Base-by-base conservation (phyloP, 2,113 vertebrate genomes). In the Poeciliopsis turrubarensis region DNA sequence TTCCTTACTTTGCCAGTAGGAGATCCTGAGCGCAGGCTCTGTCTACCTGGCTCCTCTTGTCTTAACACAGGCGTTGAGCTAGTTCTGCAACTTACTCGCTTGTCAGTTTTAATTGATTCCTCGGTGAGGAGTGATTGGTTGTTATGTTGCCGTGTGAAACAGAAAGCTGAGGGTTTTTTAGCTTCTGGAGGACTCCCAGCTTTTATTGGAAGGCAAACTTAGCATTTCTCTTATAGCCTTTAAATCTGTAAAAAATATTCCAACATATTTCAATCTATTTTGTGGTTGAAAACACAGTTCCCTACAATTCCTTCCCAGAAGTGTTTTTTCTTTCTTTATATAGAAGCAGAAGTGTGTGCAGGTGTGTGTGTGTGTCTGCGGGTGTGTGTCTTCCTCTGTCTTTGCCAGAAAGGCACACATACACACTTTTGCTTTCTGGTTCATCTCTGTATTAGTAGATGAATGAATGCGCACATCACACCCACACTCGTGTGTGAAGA, bases 401-500 rank as follows among this genome's bases (percentile, higher is more conserved):
- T 37, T 86, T 67, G 72, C 65, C 65, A 72, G 79, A 78, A 69
- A 81, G 77, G 70, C 84, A 72, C 75, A 29, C 51, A 54, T 69
- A 64, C 69, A 51, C 61, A 65, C 64, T 80, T 34, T 70, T 51
- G n/a, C 25, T 90, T 90, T 89, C 81, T 89, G 68, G 86, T 88
- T 89, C 86, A 91, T 79, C 69, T 78, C 80, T 60, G 69, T 70
- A 65, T 72, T 82, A 79, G 79, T 77, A 78, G 83, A 86, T 65
- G 1, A 72, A 71, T 29, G 60, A 25, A 76, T 60, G 31, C 9
- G 11, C 30, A 62, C 57, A 65, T 31, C 32, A 60, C 26, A 39
- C 34, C 47, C 22, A 27, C 5, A 54, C 51, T 25, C 0, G 19
- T 39, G 22, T 34, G 54, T 66, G 47, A 64, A 10, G 5, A 34